Percentiles rank a stretch among this genome's conserved stretches.
phyloP scores from a whole-genome alignment of 2,113 vertebrate species.

The Chionis minor region DNA sequence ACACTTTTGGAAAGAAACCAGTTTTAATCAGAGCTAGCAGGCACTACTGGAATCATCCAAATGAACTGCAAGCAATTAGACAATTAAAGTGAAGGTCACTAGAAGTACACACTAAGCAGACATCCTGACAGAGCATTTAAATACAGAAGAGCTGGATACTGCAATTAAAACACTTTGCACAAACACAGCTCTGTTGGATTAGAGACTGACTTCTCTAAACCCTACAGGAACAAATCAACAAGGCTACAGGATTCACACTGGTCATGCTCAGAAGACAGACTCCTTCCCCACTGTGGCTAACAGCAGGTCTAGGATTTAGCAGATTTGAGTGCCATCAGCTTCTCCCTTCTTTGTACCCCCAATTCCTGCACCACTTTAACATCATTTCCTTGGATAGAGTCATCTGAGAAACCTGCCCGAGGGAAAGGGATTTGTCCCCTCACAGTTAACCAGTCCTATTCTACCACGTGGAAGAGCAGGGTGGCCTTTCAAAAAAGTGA shows the following conservation, averaged over 20 bases:
- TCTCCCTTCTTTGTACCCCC: neutral
- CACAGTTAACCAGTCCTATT: neutral
- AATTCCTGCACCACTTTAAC: neutral
- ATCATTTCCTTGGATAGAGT: neutral
- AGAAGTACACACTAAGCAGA: neutral
- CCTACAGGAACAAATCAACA: neutral
- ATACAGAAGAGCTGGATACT: neutral
- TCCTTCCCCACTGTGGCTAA: neutral
- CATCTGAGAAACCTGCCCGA: neutral
- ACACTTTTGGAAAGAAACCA: neutral
- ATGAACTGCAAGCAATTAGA: neutral
- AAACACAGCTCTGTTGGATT: neutral
- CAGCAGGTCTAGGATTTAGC: neutral
- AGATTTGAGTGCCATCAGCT: neutral
- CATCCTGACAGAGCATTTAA: neutral
- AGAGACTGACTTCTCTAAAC: neutral
- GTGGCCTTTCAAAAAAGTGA: neutral
- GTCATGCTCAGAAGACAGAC: neutral
- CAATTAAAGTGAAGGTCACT: neutral
- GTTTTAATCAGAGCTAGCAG: neutral
- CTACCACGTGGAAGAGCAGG: neutral
- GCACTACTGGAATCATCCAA: neutral
- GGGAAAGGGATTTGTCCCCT: neutral
- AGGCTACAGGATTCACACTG: neutral
- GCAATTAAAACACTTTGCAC: neutral